A percentile compares a stretch with the other conserved stretches of the same genome.
These are phyloP conservation scores for Trematocara stigmaticum DNA, from an alignment of 2,113 vertebrate species.

Conservation along the genomic window DNA sequence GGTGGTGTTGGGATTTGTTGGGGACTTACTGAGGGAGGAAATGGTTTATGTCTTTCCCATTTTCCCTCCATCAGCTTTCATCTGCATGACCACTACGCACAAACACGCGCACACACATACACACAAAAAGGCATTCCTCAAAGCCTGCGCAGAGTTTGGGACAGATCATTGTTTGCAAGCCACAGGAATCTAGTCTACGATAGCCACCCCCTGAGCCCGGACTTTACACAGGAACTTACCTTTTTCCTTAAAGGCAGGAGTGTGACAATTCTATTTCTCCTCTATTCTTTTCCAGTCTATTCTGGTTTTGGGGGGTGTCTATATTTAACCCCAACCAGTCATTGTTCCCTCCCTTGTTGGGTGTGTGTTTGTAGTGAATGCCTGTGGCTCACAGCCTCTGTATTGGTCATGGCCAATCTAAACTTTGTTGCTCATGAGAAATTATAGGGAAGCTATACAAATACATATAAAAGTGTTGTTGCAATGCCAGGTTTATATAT, in stretches of 20 bases:
- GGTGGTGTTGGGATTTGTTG: slow-evolving; percentile 37
- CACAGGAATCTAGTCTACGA: slow-evolving; percentile 24
- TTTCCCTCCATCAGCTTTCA: slow-evolving; percentile 41
- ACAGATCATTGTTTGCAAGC: slow-evolving; percentile 26
- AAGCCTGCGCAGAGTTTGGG: slow-evolving; percentile 12
- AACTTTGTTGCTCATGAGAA: slow-evolving; percentile 45
- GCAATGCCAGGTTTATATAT: neutral
- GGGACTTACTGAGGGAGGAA: slow-evolving; percentile 36
- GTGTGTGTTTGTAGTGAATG: slow-evolving; percentile 62
- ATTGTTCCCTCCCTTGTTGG: slow-evolving; percentile 49
- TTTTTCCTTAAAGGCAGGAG: neutral
- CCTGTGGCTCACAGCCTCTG: slow-evolving; percentile 62
- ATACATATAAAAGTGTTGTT: slow-evolving; percentile 24
- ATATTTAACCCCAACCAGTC: slow-evolving; percentile 52
- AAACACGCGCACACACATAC: neutral
- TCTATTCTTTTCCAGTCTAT: neutral
- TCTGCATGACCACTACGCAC: slow-evolving; percentile 2
- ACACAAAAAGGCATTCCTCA: slow-evolving; percentile 20
- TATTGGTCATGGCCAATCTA: slow-evolving; percentile 54
- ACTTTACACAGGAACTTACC: neutral
- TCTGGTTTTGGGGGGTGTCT: slow-evolving; percentile 4
- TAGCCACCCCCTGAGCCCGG: slow-evolving; percentile 1
- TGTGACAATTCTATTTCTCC: neutral
- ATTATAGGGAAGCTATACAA: slow-evolving; percentile 35
- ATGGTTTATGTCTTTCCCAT: slow-evolving; percentile 54